Percentiles rank a stretch among this genome's conserved stretches.
phyloP scores from a whole-genome alignment of 2,797 vertebrate species.

The Enteromius mattozi region DNA sequence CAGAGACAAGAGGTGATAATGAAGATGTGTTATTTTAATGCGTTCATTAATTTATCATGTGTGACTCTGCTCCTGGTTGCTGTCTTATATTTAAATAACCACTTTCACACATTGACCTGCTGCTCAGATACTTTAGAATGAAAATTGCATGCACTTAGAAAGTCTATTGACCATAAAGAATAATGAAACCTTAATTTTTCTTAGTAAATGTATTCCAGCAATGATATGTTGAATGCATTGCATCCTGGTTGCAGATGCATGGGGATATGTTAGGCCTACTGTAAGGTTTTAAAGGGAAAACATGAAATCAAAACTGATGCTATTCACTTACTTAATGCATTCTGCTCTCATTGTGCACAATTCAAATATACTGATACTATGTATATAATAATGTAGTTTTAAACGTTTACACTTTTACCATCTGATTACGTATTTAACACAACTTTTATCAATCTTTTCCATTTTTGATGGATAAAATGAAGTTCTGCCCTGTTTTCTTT shows the following conservation, averaged over 20 bases:
- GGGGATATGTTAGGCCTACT: not conserved
- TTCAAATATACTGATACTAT: not conserved
- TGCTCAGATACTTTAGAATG: constrained; percentile 22
- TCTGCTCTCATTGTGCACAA: not conserved
- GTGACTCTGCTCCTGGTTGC: constrained; percentile 23
- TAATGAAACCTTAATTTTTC: constrained; percentile 12
- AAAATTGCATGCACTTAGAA: not conserved
- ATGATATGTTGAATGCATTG: not conserved
- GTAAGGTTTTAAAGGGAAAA: not conserved
- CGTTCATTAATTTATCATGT: constrained; percentile 40
- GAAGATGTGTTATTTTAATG: constrained; percentile 45
- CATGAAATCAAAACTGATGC: not conserved
- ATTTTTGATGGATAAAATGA: not conserved
- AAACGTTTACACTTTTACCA: no score
- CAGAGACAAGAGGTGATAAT: constrained; percentile 33
- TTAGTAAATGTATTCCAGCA: not conserved
- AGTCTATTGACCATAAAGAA: constrained; percentile 28
- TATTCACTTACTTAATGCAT: not conserved
- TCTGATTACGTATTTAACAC: not conserved
- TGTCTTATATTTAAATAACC: constrained; percentile 17
- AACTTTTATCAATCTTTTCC: not conserved
- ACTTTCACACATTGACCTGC: constrained; percentile 35
- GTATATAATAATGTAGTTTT: no score
- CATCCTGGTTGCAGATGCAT: not conserved
- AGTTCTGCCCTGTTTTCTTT: not conserved